Conservation (phyloP, 92 coral and sea anemone species). For the Anthopleura xanthogrammica region DNA sequence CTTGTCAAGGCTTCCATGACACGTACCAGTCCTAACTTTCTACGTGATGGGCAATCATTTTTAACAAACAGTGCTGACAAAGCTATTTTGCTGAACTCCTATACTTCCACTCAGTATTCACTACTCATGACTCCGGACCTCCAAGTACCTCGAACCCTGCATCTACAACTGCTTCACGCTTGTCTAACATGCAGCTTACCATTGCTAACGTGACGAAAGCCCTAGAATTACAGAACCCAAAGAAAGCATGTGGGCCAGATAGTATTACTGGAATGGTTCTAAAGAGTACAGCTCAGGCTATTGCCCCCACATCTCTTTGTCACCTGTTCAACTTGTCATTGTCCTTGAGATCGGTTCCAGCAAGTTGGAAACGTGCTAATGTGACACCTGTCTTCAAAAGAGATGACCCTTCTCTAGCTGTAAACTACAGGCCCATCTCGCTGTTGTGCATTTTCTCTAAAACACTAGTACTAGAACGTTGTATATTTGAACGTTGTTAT, state of each 20-base stretch:
- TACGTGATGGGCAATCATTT: neutral
- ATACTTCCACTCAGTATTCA: neutral
- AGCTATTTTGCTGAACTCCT: neutral
- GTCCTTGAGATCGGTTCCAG: conserved; percentile 46
- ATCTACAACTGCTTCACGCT: neutral
- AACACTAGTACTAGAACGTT: conserved; percentile 37
- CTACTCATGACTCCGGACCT: neutral
- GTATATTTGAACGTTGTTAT: conserved; percentile 48
- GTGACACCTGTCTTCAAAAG: conserved; percentile 43
- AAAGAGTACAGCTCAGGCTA: conserved; percentile 29
- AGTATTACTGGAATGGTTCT: neutral
- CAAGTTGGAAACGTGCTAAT: conserved; percentile 43
- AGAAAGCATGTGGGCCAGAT: neutral
- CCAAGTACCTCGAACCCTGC: neutral
- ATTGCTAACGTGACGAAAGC: neutral
- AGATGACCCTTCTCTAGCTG: conserved; percentile 38
- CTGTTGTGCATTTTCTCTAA: conserved; percentile 39
- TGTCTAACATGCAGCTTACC: neutral
- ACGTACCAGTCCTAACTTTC: neutral
- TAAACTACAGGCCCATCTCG: conserved; percentile 51
- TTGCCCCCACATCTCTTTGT: conserved; percentile 39
- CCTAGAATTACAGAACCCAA: neutral
- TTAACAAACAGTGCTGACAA: neutral
- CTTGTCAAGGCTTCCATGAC: neutral
- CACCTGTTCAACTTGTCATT: conserved; percentile 50